These are phyloP conservation scores for Ridgeia piscesae DNA, from an alignment of 1,140 invertebrate genomes.

Conservation along the genomic window DNA sequence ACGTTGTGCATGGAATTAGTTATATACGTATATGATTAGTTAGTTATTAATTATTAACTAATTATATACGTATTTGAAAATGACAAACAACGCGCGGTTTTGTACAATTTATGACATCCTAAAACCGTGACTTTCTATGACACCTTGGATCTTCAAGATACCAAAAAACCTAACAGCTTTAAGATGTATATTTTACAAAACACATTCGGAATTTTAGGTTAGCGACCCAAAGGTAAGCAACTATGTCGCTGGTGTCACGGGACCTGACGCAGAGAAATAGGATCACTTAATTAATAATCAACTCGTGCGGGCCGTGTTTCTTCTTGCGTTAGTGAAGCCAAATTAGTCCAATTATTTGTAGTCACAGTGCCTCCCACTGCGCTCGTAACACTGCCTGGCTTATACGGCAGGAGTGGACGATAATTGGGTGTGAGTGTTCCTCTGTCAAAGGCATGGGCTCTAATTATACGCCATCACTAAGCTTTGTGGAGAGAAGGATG, in stretches of 20 bases:
- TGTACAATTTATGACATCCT: neutral
- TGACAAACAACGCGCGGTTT: neutral
- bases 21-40: too few species aligned
- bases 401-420: neutral
- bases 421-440: neutral
- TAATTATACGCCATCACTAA: neutral
- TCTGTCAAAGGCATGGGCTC: neutral
- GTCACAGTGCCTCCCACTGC: neutral
- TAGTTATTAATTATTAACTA: too few species aligned
- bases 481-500: neutral
- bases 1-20: neutral
- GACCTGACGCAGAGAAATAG: neutral
- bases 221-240: neutral
- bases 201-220: neutral
- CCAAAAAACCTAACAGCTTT: neutral
- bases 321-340: slow-evolving; percentile 55
- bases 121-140: neutral
- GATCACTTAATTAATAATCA: slow-evolving; percentile 6
- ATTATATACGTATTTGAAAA: neutral
- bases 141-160: neutral
- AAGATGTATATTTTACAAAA: neutral
- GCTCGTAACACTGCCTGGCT: neutral
- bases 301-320: slow-evolving; percentile 71
- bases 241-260: neutral
- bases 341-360: neutral